Evolutionary conservation across 1,140 invertebrate genomes (phyloP), one percentile per base, ranked within the genome.

Genomic region (Alviniconcha marisindica): DNA sequence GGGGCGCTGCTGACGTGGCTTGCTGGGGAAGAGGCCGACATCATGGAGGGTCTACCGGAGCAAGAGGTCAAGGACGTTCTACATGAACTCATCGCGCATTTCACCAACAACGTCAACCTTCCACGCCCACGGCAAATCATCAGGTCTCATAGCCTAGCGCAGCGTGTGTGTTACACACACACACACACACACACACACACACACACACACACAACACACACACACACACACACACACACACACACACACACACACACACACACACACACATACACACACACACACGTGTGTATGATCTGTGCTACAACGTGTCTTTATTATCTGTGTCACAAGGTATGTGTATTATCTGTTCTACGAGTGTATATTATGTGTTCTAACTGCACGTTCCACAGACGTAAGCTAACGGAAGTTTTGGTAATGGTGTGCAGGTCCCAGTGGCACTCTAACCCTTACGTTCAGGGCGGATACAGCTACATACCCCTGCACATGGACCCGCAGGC

Each of bases 61-160:
- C 21, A 44, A 44, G 78, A 80, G 78, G 56, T 66, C 56, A 63
- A 80, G 56, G 78, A 66, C 60, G 78, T 80, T 36, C 78, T 80
- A 48, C n/a, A 42, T 38, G 78, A 80, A 31, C 60, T 80, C 44
- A 33, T 80, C 36, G 56, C 44, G 5, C 36, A 31, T 14, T 80
- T 80, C 60, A 63, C 56, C 1, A 60, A 40, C 56, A 80, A 80
- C 38, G 5, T 38, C 2, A 2, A n/a, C 24, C 33, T 80, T 1
- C 78, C 78, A 24, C 78, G 7, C 3, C 78, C 78, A 14, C 42
- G 44, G n/a, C 42, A 54, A 31, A 36, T 76, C 51, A 42, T 76
- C 73, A 76, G 73, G 73, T 76, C 28, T 28, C 33, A 2, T 24
- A 38, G 15, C 33, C 15, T n/a, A n/a, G n/a, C n/a, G n/a, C n/a